These are phyloP conservation scores for Adrianichthys oophorus DNA, from an alignment of 2,797 vertebrate genomes.

Conservation along the genomic window DNA sequence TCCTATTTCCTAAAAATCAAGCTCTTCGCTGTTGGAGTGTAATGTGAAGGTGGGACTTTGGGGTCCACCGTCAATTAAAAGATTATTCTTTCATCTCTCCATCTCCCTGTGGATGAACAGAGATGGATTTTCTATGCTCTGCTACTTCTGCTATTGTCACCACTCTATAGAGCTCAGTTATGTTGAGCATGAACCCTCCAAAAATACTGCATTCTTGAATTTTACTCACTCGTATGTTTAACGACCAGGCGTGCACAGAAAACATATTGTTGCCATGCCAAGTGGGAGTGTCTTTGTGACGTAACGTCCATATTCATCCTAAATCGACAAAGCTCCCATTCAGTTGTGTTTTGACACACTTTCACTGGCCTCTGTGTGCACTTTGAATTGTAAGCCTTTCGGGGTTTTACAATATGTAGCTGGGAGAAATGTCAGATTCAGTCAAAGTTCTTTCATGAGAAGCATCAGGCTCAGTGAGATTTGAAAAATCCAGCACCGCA, in stretches of 20 bases:
- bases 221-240: conserved; percentile 47
- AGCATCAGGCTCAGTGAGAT: not conserved
- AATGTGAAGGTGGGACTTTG: conserved; percentile 28
- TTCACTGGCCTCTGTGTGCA: conserved; percentile 39
- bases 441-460: not conserved
- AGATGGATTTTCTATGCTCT: conserved; percentile 49
- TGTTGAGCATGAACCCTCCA: conserved; percentile 21
- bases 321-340: conserved; percentile 67
- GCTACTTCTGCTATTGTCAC: conserved; percentile 56
- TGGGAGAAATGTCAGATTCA: conserved; percentile 10
- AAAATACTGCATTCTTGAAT: conserved; percentile 48
- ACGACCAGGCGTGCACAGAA: conserved; percentile 47
- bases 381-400: conserved; percentile 18
- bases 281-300: conserved; percentile 55
- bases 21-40: conserved; percentile 12
- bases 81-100: conserved; percentile 43
- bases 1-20: conserved; percentile 19
- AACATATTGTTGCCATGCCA: conserved; percentile 71
- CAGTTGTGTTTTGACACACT: conserved; percentile 49
- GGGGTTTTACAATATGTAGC: conserved; percentile 1
- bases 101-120: conserved; percentile 37
- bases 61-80: conserved; percentile 52
- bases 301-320: conserved; percentile 57
- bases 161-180: conserved; percentile 21
- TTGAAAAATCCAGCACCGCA: not conserved